phyloP scores from a whole-genome alignment of 2,888 invertebrate species.

The Stenoptilia bipunctidactyla region DNA sequence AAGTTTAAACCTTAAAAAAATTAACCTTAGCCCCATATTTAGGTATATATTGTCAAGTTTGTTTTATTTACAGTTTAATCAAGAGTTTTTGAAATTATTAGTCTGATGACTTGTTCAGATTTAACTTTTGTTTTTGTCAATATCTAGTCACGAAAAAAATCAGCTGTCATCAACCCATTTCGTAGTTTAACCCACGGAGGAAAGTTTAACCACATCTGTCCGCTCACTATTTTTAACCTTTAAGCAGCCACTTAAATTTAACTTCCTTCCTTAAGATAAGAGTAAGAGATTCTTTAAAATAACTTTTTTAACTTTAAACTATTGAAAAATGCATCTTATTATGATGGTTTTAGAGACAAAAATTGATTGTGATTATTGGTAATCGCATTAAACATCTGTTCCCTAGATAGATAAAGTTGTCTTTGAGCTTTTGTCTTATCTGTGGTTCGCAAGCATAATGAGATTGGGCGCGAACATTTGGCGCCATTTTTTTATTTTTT shows the following conservation, averaged over 20 bases:
- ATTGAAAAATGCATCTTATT: background rate
- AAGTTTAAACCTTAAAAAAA: too few relatives aligned
- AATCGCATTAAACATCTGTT: slow-evolving; percentile 29
- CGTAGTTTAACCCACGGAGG: too few relatives aligned
- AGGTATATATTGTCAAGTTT: too few relatives aligned
- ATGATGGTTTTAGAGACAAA: background rate
- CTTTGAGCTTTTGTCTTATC: slow-evolving; percentile 27
- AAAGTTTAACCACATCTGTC: background rate
- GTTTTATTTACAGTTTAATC: too few relatives aligned
- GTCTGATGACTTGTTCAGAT: too few relatives aligned
- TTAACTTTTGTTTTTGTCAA: too few relatives aligned
- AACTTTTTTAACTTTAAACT: background rate
- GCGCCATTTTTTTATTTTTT: slow-evolving; percentile 33
- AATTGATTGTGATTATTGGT: background rate
- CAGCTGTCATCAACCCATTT: too few relatives aligned
- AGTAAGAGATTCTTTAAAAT: background rate
- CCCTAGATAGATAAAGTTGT: slow-evolving; percentile 27
- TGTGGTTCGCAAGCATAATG: slow-evolving; percentile 33
- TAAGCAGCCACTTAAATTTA: background rate
- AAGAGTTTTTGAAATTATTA: too few relatives aligned
- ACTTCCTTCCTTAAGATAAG: background rate
- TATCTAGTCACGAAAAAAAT: too few relatives aligned
- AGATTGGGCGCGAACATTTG: slow-evolving; percentile 43
- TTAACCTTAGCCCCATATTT: too few relatives aligned
- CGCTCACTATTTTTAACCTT: background rate